Evolutionary conservation across 2,888 invertebrate species (phyloP).

Genomic region (Ellobium chinense): DNA sequence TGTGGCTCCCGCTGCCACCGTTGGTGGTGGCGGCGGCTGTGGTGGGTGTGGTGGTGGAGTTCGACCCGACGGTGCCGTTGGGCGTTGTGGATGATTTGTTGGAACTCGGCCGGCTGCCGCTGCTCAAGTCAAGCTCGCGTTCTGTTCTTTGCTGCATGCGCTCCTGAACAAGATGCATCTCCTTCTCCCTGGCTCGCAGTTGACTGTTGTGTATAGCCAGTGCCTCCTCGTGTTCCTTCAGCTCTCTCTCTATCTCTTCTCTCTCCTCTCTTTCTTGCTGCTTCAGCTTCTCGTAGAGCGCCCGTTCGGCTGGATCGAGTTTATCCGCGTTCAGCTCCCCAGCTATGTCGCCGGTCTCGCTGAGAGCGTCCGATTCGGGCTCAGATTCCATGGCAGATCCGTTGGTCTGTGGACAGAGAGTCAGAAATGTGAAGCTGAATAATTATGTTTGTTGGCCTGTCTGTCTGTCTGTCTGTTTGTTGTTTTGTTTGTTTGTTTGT

Average conservation of each 20-base stretch:
- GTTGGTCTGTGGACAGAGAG: conserved; percentile 34
- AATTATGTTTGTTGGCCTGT: too few species aligned
- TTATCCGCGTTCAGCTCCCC: conserved; percentile 57
- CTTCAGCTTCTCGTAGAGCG: conserved; percentile 75
- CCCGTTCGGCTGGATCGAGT: conserved; percentile 74
- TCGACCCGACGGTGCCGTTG: conserved; percentile 16
- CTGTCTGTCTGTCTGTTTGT: too few species aligned
- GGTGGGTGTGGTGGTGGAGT: neutral
- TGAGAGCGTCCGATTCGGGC: conserved; percentile 26
- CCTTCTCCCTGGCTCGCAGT: conserved; percentile 64
- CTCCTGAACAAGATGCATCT: conserved; percentile 62
- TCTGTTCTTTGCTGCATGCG: conserved; percentile 51
- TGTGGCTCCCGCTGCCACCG: conserved; percentile 2
- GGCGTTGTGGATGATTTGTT: conserved; percentile 11
- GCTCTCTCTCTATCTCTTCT: conserved; percentile 78
- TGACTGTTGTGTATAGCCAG: conserved; percentile 68
- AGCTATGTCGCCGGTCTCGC: conserved; percentile 31
- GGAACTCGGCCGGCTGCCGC: conserved; percentile 7
- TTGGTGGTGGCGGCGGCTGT: neutral
- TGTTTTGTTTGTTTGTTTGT: too few species aligned
- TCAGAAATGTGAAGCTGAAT: too few species aligned
- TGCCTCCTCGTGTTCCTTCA: conserved; percentile 77
- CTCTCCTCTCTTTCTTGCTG: conserved; percentile 78
- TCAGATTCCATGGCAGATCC: conserved; percentile 42
- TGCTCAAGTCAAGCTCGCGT: conserved; percentile 44